Conservation (phyloP, 2,888 invertebrate species). For the Callinectes sapidus region DNA sequence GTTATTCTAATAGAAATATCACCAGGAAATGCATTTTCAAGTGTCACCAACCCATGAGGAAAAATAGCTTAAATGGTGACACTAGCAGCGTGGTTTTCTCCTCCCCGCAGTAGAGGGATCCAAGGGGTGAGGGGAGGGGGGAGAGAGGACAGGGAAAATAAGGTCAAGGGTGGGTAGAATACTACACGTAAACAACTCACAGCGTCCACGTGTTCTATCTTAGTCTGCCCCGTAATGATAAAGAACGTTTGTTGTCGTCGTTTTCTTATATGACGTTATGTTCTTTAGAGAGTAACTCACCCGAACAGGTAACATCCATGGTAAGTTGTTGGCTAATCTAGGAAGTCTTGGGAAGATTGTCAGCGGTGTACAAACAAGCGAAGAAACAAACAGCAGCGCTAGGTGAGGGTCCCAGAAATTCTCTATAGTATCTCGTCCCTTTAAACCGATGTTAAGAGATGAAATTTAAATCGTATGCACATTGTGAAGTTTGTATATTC, state of each 20-base stretch:
- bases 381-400: neutral
- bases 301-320: neutral
- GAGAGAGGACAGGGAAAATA: neutral
- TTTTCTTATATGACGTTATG: neutral
- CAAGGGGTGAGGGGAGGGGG: neutral
- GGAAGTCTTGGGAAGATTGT: neutral
- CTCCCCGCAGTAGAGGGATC: neutral
- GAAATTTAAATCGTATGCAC: neutral
- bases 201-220: neutral
- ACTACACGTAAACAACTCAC: slow-evolving; percentile 17
- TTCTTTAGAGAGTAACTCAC: neutral
- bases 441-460: slow-evolving; percentile 10
- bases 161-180: slow-evolving; percentile 24
- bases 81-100: neutral
- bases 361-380: neutral
- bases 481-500: neutral
- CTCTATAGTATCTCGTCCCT: neutral
- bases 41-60: neutral
- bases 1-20: neutral
- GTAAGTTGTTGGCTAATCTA: neutral
- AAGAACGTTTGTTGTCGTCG: neutral
- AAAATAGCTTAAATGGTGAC: neutral
- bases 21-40: neutral
- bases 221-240: neutral
- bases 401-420: neutral